Conservation (phyloP, 2,888 invertebrate genomes). For the Ethmia dodecea region DNA sequence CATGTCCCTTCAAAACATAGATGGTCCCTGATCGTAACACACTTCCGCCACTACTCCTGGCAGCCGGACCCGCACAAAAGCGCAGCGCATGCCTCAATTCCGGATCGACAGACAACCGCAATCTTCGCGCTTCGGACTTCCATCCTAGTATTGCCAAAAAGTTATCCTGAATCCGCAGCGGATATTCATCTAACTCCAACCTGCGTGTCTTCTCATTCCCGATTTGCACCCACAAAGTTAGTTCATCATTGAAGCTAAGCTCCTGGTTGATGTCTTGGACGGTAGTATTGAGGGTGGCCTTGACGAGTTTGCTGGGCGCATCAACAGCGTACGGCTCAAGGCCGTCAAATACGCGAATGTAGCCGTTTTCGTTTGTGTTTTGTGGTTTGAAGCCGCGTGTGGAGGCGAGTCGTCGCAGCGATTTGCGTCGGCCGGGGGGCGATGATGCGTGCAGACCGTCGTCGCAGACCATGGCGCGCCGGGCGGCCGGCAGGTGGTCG, state of each 20-base stretch:
- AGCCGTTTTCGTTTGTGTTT: constrained; percentile 62
- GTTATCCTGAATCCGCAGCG: constrained; percentile 79
- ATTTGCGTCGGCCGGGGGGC: constrained; percentile 63
- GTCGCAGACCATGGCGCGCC: constrained; percentile 70
- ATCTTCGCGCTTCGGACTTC: constrained; percentile 75
- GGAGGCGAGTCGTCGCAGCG: constrained; percentile 69
- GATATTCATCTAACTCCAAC: constrained; percentile 73
- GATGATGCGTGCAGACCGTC: constrained; percentile 67
- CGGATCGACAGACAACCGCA: constrained; percentile 81
- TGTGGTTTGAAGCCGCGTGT: constrained; percentile 67
- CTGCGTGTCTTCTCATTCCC: constrained; percentile 77
- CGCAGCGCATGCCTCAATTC: constrained; percentile 79
- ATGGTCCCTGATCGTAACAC: constrained; percentile 67
- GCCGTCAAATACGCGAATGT: constrained; percentile 80
- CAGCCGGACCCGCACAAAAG: constrained; percentile 79
- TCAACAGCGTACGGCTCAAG: constrained; percentile 66
- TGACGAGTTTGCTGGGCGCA: constrained; percentile 74
- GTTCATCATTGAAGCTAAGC: constrained; percentile 67
- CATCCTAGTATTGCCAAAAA: constrained; percentile 79
- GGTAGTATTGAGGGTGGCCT: constrained; percentile 76
- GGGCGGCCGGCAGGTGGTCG: constrained; percentile 52
- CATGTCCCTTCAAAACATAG: constrained; percentile 80
- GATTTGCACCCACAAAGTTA: constrained; percentile 74
- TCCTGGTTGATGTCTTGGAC: constrained; percentile 72
- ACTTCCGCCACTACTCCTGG: constrained; percentile 61